Conservation (phyloP, 2,888 invertebrate genomes). For the Tipula confusa region DNA sequence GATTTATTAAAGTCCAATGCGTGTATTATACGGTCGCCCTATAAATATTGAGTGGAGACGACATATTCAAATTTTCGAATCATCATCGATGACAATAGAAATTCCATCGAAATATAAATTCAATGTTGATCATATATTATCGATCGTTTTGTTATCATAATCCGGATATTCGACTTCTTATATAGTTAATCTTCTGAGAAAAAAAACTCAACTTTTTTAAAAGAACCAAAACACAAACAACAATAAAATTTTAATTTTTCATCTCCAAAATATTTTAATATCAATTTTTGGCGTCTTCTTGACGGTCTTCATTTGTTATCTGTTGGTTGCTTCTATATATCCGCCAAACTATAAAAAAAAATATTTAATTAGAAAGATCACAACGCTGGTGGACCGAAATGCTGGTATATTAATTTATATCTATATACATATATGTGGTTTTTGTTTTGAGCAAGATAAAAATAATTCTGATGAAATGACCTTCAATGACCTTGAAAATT, state of each 20-base stretch:
- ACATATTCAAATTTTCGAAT: not conserved
- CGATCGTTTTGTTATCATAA: not conserved
- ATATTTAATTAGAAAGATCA: not conserved
- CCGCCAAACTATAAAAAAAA: not conserved
- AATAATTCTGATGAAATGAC: too few relatives aligned
- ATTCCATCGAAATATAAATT: not conserved
- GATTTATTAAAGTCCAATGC: not conserved
- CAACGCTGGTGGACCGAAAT: not conserved
- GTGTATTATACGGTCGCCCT: not conserved
- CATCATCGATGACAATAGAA: not conserved
- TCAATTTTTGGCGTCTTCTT: not conserved
- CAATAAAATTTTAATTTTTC: conserved; percentile 12
- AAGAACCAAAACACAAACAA: not conserved
- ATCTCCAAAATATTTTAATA: not conserved
- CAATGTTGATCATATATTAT: not conserved
- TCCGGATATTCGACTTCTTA: conserved; percentile 20
- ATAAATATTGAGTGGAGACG: not conserved
- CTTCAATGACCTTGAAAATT: too few relatives aligned
- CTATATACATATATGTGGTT: too few relatives aligned
- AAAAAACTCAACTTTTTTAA: not conserved
- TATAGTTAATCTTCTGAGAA: conserved; percentile 3
- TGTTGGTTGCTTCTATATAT: not conserved
- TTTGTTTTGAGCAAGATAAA: too few relatives aligned
- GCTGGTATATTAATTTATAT: not conserved
- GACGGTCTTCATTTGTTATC: not conserved